Evolutionary conservation across 2,797 vertebrate genomes (phyloP).

Genomic region (Tangara arthus): DNA sequence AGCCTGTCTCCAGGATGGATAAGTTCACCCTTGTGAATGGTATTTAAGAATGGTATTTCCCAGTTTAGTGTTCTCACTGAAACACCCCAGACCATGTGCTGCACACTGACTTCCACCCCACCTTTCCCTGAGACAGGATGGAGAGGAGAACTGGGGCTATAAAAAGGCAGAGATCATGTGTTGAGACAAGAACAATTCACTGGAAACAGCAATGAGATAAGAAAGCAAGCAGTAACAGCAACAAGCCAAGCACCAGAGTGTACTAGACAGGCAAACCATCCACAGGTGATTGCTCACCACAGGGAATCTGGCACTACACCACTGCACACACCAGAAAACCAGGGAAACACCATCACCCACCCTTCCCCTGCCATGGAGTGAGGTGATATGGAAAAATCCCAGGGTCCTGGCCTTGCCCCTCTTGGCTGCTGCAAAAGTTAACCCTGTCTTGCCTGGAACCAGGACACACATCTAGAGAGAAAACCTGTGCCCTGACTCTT

Average conservation of each 20-base stretch:
- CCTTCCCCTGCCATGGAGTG: too few relatives aligned
- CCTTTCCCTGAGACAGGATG: not conserved
- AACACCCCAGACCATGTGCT: not conserved
- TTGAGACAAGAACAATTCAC: not conserved
- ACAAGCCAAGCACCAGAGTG: not conserved
- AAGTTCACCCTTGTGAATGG: not conserved
- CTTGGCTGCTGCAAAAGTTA: not conserved
- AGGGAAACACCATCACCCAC: not conserved
- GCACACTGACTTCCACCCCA: not conserved
- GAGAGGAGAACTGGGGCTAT: not conserved
- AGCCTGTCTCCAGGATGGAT: not conserved
- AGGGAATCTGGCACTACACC: not conserved
- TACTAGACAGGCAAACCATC: not conserved
- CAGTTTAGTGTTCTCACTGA: not conserved
- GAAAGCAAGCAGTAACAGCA: not conserved
- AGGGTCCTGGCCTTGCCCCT: not conserved
- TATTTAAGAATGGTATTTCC: not conserved
- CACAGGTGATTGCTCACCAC: not conserved
- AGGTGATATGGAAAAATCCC: not conserved
- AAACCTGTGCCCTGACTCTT: not conserved
- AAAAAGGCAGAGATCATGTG: rapidly evolving
- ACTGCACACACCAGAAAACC: not conserved
- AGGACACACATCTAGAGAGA: not conserved
- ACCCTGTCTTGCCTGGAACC: not conserved
- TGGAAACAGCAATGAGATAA: not conserved